Evolutionary conservation across 2,797 vertebrate genomes (phyloP).

Genomic region (Yasuhikotakia modesta): DNA sequence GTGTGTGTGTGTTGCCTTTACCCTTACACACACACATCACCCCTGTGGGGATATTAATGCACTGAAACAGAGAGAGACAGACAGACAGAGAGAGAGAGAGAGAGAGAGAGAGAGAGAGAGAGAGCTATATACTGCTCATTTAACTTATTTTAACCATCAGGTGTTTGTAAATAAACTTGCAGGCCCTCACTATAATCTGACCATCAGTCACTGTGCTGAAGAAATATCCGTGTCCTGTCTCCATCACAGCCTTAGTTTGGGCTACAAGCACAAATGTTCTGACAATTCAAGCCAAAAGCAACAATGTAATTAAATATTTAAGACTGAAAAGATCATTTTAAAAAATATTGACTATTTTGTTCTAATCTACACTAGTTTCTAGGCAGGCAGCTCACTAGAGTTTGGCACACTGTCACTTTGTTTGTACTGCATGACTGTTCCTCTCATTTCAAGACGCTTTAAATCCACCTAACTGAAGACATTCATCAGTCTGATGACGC

Average conservation of each 20-base stretch:
- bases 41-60: constrained; percentile 74
- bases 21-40: constrained; percentile 69
- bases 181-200: constrained; percentile 1
- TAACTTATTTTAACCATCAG: constrained; percentile 47
- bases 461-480: constrained; percentile 52
- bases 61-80: constrained; percentile 69
- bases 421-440: constrained; percentile 14
- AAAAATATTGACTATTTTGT: not conserved
- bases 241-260: not conserved
- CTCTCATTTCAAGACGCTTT: constrained; percentile 64
- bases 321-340: not conserved
- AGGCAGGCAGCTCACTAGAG: not conserved
- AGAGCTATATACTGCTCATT: constrained; percentile 7
- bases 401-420: not conserved
- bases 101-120: constrained; percentile 34
- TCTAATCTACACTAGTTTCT: not conserved
- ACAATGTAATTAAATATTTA: too few relatives aligned
- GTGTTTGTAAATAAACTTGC: constrained; percentile 59
- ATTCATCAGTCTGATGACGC: constrained; percentile 56
- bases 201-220: constrained; percentile 29
- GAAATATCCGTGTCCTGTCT: not conserved
- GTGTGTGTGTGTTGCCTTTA: constrained; percentile 67
- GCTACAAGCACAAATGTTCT: too few relatives aligned
- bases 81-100: not conserved
- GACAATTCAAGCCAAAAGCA: not conserved